Base-by-base conservation (phyloP, 2,888 invertebrate genomes). In the Labia minor region DNA sequence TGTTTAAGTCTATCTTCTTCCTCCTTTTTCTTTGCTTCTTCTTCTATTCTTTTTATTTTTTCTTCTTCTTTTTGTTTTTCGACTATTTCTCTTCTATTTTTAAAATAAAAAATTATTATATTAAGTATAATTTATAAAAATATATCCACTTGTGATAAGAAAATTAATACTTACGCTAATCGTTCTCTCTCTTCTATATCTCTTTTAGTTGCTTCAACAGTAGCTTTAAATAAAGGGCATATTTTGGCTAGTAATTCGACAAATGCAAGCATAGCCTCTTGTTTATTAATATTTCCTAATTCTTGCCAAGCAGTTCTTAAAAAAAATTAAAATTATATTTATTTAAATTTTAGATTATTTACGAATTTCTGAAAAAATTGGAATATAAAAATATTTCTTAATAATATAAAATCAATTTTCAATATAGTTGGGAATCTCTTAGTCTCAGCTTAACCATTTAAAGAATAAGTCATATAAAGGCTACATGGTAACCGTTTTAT, bases 241-340 rank as follows among this genome's bases (percentile, higher is more conserved):
- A 92, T 81, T 71, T 85, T 84, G 77, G 95, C 92, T 70, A 99
- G 80, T 66, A 91, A 82, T 74, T 92, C 88, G 62, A 97, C 86
- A 80, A 98, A 99, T 67, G 92, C 92, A 71, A 88, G 85, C 90
- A 95, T 94, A 0, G 97, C 95, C 74, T 92, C 90, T 70, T 90
- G 87, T 72, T 87, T 86, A 0, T 88, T 85, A 79, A 96, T 87
- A 72, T 89, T 86, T 0, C 95, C 95, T 62, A 99, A 80, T 70
- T 87, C 84, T 76, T 94, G 92, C 98, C 99, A 99, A 21, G 96
- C 95, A 71, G 92, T 81, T 73, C 85, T 85, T 76, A 21, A 76
- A 71, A 66, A 67, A 63, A 66, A 63, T 18, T 26, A 26, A n/a
- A n/a, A n/a, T n/a, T n/a, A n/a, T n/a, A n/a, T n/a, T n/a, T n/a